phyloP scores from a whole-genome alignment of 2,888 invertebrate species.

The Lypha dubia region DNA sequence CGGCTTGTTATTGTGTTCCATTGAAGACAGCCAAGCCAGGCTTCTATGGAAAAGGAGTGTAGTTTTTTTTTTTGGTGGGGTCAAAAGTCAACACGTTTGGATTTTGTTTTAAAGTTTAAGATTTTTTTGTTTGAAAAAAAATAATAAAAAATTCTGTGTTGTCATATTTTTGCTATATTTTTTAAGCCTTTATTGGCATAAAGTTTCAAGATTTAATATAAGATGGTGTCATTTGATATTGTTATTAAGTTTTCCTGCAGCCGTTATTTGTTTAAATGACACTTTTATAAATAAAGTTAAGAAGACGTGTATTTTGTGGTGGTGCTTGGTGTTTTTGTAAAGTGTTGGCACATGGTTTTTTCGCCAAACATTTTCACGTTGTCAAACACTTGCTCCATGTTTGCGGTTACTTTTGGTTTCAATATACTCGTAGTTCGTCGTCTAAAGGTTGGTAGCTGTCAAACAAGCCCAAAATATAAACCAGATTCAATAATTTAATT shows the following conservation, averaged over 20 bases:
- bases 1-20: constrained; percentile 62
- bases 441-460: neutral
- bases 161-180: constrained; percentile 5
- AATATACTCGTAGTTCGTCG: neutral
- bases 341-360: no score
- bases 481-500: neutral
- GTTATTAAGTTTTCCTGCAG: constrained; percentile 56
- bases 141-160: constrained; percentile 23
- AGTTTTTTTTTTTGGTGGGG: constrained; percentile 29
- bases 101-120: constrained; percentile 43
- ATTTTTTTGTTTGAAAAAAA: constrained; percentile 10
- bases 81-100: constrained; percentile 69
- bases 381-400: neutral
- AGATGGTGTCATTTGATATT: constrained; percentile 64
- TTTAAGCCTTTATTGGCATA: constrained; percentile 26
- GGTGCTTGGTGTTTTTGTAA: neutral
- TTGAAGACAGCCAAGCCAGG: constrained; percentile 36
- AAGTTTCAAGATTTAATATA: constrained; percentile 38
- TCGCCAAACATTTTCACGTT: neutral
- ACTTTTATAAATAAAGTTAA: constrained; percentile 29
- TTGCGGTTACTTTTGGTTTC: neutral
- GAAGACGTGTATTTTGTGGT: neutral
- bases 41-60: constrained; percentile 60
- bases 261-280: constrained; percentile 47
- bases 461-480: neutral